Base-by-base conservation (phyloP, 2,888 invertebrate species). In the Dioctria linearis region DNA sequence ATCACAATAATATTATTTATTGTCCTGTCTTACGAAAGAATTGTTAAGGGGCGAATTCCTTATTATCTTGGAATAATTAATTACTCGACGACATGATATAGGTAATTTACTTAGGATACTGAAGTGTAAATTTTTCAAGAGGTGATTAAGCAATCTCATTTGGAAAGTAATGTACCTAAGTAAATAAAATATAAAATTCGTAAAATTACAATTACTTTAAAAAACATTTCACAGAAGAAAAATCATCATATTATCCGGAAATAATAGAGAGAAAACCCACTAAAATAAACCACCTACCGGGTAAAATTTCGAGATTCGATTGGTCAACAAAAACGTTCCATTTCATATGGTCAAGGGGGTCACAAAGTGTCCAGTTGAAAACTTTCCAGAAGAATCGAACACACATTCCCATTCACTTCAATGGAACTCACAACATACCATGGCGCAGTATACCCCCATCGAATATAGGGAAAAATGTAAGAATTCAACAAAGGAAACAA, bases 281-380 rank as follows among this genome's bases (percentile, higher is more conserved):
- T 51, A 66, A 67, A 75, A 76, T 63, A 79, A 80, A 81, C 81
- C 81, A 76, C 81, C 81, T 76, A 80, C 79, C 37, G 76, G 61
- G 46, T 6, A 49, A 13, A 25, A 63, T 49, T 49, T 67, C n/a
- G 78, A 63, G n/a, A 82, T 80, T 82, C 78, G 73, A 82, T 82
- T 82, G 82, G 82, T 80, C 79, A 66, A 82, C 71, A 79, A 75
- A 80, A 79, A 49, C 78, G 76, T 66, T 82, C 80, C 80, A 80
- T 78, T 81, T 63, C 69, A 65, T 80, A 66, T 81, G 80, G 81
- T 81, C 80, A 81, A 80, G 69, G 78, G 79, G 81, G 54, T 81
- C 80, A 81, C 67, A 40, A 25, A 25, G 61, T 78, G 46, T 51
- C 78, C 54, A 78, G 42, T 61, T 42, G 54, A 78, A 66, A 63